A percentile compares a stretch with the other conserved stretches of the same genome.
Conservation (phyloP, 2,888 invertebrate genomes). For the Aporophyla lueneburgensis region DNA sequence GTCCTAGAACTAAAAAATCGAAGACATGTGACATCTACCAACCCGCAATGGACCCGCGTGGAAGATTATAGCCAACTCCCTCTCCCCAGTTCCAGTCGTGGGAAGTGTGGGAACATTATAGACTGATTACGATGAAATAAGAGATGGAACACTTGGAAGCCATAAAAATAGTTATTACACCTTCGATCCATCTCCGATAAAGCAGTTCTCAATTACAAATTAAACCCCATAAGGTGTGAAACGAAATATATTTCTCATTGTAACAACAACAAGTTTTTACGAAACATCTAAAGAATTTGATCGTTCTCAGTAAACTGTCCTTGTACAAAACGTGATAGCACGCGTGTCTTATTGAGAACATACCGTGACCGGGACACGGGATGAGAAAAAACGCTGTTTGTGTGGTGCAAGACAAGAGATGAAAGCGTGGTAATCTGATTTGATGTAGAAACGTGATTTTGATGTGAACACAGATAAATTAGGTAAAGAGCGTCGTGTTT, state of each 20-base stretch:
- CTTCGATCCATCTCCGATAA: background rate
- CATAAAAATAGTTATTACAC: background rate
- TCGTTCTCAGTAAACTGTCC: conserved; percentile 52
- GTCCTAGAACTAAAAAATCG: no score
- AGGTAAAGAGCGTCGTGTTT: background rate
- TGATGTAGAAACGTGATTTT: conserved; percentile 5
- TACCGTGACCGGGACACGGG: conserved; percentile 67
- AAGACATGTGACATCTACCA: no score
- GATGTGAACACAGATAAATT: conserved; percentile 12
- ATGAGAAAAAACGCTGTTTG: conserved; percentile 48
- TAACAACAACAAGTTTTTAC: conserved; percentile 21
- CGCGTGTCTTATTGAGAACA: conserved; percentile 63
- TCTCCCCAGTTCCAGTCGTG: no score
- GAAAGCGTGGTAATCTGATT: conserved; percentile 21
- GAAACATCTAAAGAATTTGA: conserved; percentile 49
- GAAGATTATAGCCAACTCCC: no score
- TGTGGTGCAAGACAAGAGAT: conserved; percentile 45
- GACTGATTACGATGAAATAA: no score
- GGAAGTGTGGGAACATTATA: no score
- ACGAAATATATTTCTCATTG: background rate
- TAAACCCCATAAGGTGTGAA: background rate
- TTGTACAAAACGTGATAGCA: conserved; percentile 64
- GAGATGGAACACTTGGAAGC: no score
- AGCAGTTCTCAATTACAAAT: conserved; percentile 4
- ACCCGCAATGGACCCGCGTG: no score